Base-by-base conservation (phyloP, 2,113 vertebrate genomes). In the Lontra canadensis region DNA sequence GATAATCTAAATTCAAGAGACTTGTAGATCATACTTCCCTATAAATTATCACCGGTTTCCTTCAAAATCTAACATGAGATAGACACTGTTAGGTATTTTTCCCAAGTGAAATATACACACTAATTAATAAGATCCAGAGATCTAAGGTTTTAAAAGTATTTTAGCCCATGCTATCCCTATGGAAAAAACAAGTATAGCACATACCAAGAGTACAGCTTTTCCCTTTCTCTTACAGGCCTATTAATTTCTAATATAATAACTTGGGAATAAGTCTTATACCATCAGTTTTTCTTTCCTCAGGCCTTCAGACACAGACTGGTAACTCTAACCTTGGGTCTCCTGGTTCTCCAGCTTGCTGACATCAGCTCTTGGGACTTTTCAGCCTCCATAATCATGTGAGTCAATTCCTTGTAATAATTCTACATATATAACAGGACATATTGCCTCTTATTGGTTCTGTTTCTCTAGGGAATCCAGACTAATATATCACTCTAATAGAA, bases 61-160 rank as follows among this genome's bases (percentile, higher is more conserved):
- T 95, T 95, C 15, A 92, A 96, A 96, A 71, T 94, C 6, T 90
- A 93, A 84, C 15, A 83, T 17, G 87, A 44, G 6, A 26, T 25
- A 74, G 17, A 88, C 2, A 42, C 2, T 63, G 29, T 42, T 69
- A 42, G 69, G 1, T 83, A 55, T 52, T 81, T 80, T 89, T 80
- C 34, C 18, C 49, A 74, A 80, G 13, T 74, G 78, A 96, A 97
- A 84, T 80, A 39, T 61, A 65, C 0, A 84, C 14, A 82, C 10
- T 92, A 88, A 69, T 83, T 79, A 95, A 95, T 59, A 88, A 21
- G 4, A 25, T 52, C 6, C 14, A 76, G 67, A 44, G 18, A 73
- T n/a, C 44, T 87, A 86, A 82, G 14, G 20, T 6, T 79, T 84
- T 84, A n/a, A 59, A 39, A 74, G 57, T 63, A 57, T 36, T n/a